A percentile compares a stretch with the other conserved stretches of the same genome.
Evolutionary conservation across 2,888 invertebrate species (phyloP).

Genomic region (Ecliptopera silaceata): DNA sequence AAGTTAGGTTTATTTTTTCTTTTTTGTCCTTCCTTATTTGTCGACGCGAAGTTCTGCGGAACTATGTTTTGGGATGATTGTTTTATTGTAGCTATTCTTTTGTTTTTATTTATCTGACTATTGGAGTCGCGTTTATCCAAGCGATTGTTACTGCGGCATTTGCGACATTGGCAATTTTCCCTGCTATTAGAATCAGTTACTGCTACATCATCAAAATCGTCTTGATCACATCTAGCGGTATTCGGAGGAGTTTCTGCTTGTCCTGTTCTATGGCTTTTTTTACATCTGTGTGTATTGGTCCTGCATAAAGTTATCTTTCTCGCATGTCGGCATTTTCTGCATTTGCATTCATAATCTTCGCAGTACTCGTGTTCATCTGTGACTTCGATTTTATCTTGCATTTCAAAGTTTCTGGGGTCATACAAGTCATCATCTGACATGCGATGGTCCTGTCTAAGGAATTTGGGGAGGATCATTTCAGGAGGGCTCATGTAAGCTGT

Average conservation of each 20-base stretch:
- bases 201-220: constrained; percentile 23
- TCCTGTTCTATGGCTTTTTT: constrained; percentile 28
- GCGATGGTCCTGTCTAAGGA: constrained; percentile 48
- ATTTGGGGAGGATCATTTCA: constrained; percentile 67
- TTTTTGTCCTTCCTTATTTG: constrained; percentile 35
- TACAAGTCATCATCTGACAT: constrained; percentile 46
- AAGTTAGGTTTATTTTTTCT: constrained; percentile 37
- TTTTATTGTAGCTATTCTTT: constrained; percentile 30
- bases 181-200: constrained; percentile 26
- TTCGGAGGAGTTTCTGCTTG: constrained; percentile 54
- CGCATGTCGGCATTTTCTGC: constrained; percentile 45
- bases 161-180: constrained; percentile 39
- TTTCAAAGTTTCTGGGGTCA: constrained; percentile 38
- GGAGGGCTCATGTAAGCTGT: constrained; percentile 81
- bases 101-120: constrained; percentile 39
- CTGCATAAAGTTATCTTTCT: constrained; percentile 33
- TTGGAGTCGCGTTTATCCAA: constrained; percentile 20
- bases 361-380: constrained; percentile 37
- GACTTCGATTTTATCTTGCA: constrained; percentile 33
- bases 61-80: constrained; percentile 34
- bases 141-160: constrained; percentile 32
- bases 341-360: constrained; percentile 44
- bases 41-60: constrained; percentile 29
- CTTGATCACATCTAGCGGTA: constrained; percentile 44
- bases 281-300: constrained; percentile 26